Evolutionary conservation across 2,113 vertebrate species (phyloP).

Genomic region (Chionodraco myersi): DNA sequence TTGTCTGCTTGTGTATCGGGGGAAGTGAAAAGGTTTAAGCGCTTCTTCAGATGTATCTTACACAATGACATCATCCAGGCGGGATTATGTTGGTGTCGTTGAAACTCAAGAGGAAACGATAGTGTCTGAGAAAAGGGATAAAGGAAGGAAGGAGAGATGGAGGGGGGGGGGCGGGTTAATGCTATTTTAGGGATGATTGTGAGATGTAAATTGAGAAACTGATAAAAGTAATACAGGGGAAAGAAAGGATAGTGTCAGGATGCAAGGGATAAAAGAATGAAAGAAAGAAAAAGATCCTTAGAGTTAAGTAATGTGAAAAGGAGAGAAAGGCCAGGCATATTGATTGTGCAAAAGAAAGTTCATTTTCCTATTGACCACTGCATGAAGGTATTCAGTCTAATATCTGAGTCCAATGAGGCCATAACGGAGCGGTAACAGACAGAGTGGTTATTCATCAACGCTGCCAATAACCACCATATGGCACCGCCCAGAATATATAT

Average conservation of each 20-base stretch:
- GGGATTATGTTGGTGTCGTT: slow-evolving; percentile 32
- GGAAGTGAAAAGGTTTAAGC: slow-evolving; percentile 22
- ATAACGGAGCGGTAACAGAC: slow-evolving; percentile 48
- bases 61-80: neutral
- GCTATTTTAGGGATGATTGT: neutral
- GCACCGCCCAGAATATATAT: slow-evolving; percentile 32
- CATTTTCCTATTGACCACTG: slow-evolving; percentile 43
- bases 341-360: slow-evolving; percentile 44
- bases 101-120: slow-evolving; percentile 14
- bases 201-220: slow-evolving; percentile 16
- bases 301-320: slow-evolving; percentile 35
- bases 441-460: slow-evolving; percentile 47
- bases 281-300: slow-evolving; percentile 41
- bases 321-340: slow-evolving; percentile 19
- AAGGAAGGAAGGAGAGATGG: neutral
- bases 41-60: slow-evolving; percentile 47
- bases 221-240: slow-evolving; percentile 2
- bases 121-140: neutral
- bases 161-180: neutral
- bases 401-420: slow-evolving; percentile 49
- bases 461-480: slow-evolving; percentile 42
- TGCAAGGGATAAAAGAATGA: slow-evolving; percentile 13
- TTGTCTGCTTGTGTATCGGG: slow-evolving; percentile 17
- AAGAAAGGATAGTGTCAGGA: neutral
- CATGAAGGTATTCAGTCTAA: slow-evolving; percentile 50